A percentile compares a stretch with the other conserved stretches of the same genome.
Evolutionary conservation across 1,140 invertebrate species (phyloP).

Genomic region (Neodiprion fabricii): DNA sequence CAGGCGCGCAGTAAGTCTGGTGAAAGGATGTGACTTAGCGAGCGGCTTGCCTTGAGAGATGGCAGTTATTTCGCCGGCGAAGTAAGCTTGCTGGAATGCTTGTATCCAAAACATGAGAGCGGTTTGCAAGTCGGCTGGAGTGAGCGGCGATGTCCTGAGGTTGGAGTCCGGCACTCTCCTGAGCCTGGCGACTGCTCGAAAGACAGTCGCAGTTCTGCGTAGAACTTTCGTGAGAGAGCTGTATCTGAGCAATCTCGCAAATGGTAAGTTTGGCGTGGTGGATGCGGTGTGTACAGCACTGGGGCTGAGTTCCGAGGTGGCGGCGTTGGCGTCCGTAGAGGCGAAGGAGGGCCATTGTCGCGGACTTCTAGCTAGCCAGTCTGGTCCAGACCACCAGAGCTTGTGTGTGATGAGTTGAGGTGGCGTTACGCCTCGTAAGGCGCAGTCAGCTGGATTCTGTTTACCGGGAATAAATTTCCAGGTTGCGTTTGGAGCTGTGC

Average conservation of each 20-base stretch:
- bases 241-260: conserved; percentile 1
- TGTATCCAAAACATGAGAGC: conserved; percentile 15
- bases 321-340: neutral
- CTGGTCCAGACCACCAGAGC: conserved; percentile 33
- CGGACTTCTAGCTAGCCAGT: conserved; percentile 14
- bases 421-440: conserved; percentile 34
- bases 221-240: conserved; percentile 16
- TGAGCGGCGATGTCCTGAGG: neutral
- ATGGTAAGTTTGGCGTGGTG: neutral
- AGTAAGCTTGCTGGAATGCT: conserved; percentile 1
- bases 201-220: conserved; percentile 6
- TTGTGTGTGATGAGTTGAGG: conserved; percentile 30
- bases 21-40: neutral
- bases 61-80: neutral
- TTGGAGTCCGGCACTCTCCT: neutral
- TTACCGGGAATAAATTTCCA: conserved; percentile 32
- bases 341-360: conserved; percentile 18
- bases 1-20: conserved; percentile 5
- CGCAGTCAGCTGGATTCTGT: conserved; percentile 41
- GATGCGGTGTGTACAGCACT: conserved; percentile 1
- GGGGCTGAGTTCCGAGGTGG: neutral
- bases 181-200: neutral
- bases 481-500: conserved; percentile 14
- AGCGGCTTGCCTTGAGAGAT: neutral
- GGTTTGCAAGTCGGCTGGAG: conserved; percentile 1